A percentile compares a stretch with the other conserved stretches of the same genome.
Evolutionary conservation across 2,113 vertebrate species (phyloP).

Genomic region (Menura novaehollandiae): DNA sequence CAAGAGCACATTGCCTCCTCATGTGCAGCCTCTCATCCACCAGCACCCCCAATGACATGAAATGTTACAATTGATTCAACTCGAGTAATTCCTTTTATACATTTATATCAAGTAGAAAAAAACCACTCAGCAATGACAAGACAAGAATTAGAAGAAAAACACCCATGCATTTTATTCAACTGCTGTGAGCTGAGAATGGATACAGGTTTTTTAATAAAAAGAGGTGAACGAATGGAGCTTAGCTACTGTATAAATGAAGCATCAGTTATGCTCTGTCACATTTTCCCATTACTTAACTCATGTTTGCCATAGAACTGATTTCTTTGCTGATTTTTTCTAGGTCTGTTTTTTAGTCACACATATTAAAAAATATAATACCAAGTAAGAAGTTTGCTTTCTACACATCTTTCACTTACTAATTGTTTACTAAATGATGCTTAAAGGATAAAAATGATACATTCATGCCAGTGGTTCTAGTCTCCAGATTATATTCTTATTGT

Average conservation of each 20-base stretch:
- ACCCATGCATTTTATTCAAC: neutral
- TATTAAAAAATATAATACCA: neutral
- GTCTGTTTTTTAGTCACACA: neutral
- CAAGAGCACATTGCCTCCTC: neutral
- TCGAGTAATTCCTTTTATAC: neutral
- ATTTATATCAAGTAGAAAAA: neutral
- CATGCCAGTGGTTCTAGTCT: neutral
- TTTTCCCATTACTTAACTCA: neutral
- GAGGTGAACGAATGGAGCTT: neutral
- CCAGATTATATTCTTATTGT: neutral
- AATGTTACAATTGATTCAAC: neutral
- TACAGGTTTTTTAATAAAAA: neutral
- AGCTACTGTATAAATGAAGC: neutral
- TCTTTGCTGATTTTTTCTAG: neutral
- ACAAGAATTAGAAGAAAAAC: neutral
- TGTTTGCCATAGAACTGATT: neutral
- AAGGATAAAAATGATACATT: neutral
- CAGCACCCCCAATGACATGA: neutral
- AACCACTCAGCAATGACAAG: neutral
- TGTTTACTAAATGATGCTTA: neutral
- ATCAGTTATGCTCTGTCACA: neutral
- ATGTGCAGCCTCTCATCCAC: neutral
- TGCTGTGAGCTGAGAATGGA: neutral
- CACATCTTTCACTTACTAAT: neutral
- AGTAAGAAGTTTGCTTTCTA: neutral